Evolutionary conservation across 2,888 invertebrate species (phyloP), one percentile per base, ranked within the genome.

Genomic region (Macrophya annulata): DNA sequence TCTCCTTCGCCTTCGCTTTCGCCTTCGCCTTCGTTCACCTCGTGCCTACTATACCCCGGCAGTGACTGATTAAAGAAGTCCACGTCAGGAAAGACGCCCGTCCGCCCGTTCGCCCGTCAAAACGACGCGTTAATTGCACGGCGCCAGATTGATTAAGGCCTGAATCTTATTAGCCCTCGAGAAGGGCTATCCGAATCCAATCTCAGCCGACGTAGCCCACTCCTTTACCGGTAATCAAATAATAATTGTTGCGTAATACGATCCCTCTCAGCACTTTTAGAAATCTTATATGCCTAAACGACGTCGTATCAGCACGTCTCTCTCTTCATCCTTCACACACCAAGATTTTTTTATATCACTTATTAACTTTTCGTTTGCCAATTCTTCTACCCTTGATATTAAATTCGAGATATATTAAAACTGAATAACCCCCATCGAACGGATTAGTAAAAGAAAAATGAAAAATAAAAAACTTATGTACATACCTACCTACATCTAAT

Each of bases 1-100:
- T 31, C 31, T 1, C 31, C 31, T 31, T 31, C 31, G 1, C 31
- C 1, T 31, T 31, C 31, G 31, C 31, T 31, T 31, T 31, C 31
- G 31, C 31, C 1, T 31, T 68, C 65, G 25, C 65, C 45, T 74
- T 45, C 62, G 85, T 84, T 59, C 12, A 59, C 84, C 84, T 85
- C 85, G 84, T 86, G 74, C 85, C 86, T 87, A 87, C 86, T 25
- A 62, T 86, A 88, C 85, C 86, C 85, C 87, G 72, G 89, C 55
- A 87, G 90, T 91, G 91, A 91, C 91, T 91, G 91, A 91, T 91
- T 91, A 91, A 91, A 91, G 90, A 91, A 91, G 91, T 90, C 89
- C 89, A 88, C 88, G 91, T 91, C 89, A 88, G 51, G 51, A 83
- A 89, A 89, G 88, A 87, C 88, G 89, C 89, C 88, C 88, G 86